Evolutionary conservation across 2,888 invertebrate genomes (phyloP).

Genomic region (Spisula solida): DNA sequence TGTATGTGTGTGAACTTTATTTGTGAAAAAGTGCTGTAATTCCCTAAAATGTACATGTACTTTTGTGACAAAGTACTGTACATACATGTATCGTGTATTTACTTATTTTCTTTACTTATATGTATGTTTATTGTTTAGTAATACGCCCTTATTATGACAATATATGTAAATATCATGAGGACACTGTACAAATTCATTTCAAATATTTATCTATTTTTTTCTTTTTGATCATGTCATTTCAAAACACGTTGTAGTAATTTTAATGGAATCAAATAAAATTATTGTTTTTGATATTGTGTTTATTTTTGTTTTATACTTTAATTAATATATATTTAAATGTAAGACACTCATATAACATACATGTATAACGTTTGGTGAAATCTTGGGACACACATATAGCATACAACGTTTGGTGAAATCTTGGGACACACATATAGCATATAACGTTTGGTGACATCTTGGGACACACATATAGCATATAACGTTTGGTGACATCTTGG

Average conservation of each 20-base stretch:
- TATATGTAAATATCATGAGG: constrained; percentile 24
- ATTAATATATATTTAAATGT: too few relatives aligned
- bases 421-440: too few relatives aligned
- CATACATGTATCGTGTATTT: neutral
- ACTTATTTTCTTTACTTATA: neutral
- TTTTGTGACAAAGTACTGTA: neutral
- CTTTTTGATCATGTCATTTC: neutral
- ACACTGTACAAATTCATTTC: constrained; percentile 48
- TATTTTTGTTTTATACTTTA: neutral
- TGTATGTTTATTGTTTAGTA: constrained; percentile 6
- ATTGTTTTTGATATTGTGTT: neutral
- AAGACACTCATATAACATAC: too few relatives aligned
- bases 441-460: too few relatives aligned
- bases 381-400: too few relatives aligned
- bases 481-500: too few relatives aligned
- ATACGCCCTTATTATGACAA: neutral
- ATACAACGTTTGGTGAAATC: too few relatives aligned
- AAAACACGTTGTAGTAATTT: constrained; percentile 13
- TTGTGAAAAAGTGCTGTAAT: neutral
- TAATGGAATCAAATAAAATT: constrained; percentile 26
- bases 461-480: too few relatives aligned
- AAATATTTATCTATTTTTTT: constrained; percentile 41
- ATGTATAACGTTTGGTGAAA: too few relatives aligned
- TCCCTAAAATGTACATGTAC: neutral
- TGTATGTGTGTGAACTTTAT: neutral